Evolutionary conservation across 2,113 vertebrate genomes (phyloP), one percentile per base, ranked within the genome.

Genomic region (Coreoperca whiteheadi): DNA sequence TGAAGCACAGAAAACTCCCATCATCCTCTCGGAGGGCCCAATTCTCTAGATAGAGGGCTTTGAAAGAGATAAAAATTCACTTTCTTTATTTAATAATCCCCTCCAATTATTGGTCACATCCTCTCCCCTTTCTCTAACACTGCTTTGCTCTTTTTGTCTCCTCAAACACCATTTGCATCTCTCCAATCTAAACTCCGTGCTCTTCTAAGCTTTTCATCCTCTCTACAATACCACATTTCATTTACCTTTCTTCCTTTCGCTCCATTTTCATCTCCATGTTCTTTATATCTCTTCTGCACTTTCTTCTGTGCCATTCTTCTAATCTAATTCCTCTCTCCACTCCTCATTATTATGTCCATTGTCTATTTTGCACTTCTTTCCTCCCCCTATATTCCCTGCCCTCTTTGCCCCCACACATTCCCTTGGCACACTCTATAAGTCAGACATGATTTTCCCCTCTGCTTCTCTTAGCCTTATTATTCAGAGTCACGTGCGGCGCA

Each of bases 331-430:
- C 53, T 32, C 30, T 28, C 67, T 28, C 25, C 32, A 1, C 34
- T 64, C 61, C 79, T 81, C 57, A 78, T 74, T 74, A 78, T 74
- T 74, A 76, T 60, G 56, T 10, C 57, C 75, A n/a, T 72, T 25
- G 0, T 81, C 53, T 75, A 1, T 6, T 56, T 59, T 0, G 5
- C 37, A 8, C 73, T 37, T 60, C 43, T 37, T 39, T 21, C 25
- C 51, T 48, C 32, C 15, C 18, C 41, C 39, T 28, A 37, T 66
- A 18, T 37, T 43, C 51, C 37, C 32, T 76, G 51, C 39, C 59
- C 48, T 67, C 73, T 23, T 25, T 57, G 15, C 79, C 64, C 71
- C 59, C 43, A 59, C 74, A 51, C 76, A n/a, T n/a, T n/a, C 0
- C 32, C 61, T 53, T 28, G 54, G 59, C 84, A 14, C 59, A 53